These are phyloP conservation scores for Junonia oenone DNA, from an alignment of 2,888 invertebrate species.

Conservation along the genomic window DNA sequence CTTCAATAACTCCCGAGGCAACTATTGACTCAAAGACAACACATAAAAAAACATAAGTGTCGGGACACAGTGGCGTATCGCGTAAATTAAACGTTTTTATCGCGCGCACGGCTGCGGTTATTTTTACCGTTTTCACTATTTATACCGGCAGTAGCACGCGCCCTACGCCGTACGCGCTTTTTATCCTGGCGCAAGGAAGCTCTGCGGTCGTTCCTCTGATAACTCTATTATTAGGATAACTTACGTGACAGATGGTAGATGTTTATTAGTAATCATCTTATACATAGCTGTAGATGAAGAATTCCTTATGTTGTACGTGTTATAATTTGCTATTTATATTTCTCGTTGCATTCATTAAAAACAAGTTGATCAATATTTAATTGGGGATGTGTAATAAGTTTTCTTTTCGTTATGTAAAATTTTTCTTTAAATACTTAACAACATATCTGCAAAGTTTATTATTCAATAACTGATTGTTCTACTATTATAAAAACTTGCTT, in stretches of 20 bases:
- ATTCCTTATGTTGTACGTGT: not conserved
- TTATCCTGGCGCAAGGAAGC: constrained; percentile 49
- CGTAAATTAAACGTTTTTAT: constrained; percentile 78
- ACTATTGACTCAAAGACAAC: constrained; percentile 75
- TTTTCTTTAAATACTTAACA: no score
- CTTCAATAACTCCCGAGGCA: constrained; percentile 50
- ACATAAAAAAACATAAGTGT: constrained; percentile 76
- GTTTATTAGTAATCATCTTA: constrained; percentile 14
- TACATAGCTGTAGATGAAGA: constrained; percentile 3
- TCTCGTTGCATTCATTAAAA: no score
- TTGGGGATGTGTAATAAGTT: no score
- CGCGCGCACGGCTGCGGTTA: constrained; percentile 53
- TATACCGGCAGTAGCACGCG: constrained; percentile 58
- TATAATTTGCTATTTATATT: no score
- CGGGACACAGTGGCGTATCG: constrained; percentile 56
- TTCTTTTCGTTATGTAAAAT: no score
- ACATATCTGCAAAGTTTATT: no score
- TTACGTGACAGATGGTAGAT: constrained; percentile 35
- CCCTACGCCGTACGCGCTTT: constrained; percentile 60
- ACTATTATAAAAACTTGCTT: not conserved
- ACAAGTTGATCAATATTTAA: no score
- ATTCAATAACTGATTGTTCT: no score
- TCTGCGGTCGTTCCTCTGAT: constrained; percentile 37
- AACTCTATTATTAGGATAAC: constrained; percentile 47
- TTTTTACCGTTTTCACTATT: constrained; percentile 69